Conservation (phyloP, 2,888 invertebrate species). For the Diloba caeruleocephala region DNA sequence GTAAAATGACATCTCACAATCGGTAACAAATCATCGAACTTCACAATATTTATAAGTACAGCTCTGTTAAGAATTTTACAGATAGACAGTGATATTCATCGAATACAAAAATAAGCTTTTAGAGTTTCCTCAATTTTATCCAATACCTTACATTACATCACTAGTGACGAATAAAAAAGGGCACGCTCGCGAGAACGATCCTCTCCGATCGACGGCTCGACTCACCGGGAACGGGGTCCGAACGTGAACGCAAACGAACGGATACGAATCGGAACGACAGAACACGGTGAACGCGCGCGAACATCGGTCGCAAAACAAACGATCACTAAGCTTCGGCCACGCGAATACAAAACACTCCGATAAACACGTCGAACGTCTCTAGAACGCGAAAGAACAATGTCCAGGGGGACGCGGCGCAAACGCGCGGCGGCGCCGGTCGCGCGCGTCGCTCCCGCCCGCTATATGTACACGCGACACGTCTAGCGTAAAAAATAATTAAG, state of each 20-base stretch:
- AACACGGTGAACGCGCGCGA: conserved; percentile 77
- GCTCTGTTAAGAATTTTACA: conserved; percentile 82
- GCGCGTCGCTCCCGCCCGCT: conserved; percentile 71
- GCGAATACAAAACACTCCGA: conserved; percentile 84
- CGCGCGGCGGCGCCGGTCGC: conserved; percentile 64
- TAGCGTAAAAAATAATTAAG: conserved; percentile 83
- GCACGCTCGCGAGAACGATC: conserved; percentile 81
- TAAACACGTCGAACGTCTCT: conserved; percentile 79
- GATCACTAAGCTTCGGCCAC: conserved; percentile 85
- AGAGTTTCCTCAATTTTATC: conserved; percentile 86
- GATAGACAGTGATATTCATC: conserved; percentile 83
- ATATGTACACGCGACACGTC: conserved; percentile 73
- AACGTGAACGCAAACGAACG: conserved; percentile 71
- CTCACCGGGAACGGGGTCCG: conserved; percentile 72
- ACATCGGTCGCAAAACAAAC: conserved; percentile 86
- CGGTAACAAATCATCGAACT: conserved; percentile 62
- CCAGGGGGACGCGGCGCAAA: conserved; percentile 71
- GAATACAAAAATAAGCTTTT: conserved; percentile 89
- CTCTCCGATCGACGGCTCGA: conserved; percentile 75
- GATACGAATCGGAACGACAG: conserved; percentile 72
- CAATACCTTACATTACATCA: conserved; percentile 84
- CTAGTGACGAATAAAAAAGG: conserved; percentile 82
- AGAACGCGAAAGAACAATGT: conserved; percentile 75
- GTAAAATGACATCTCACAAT: conserved; percentile 83
- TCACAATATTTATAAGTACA: conserved; percentile 69